These are phyloP conservation scores for Natrix natrix DNA, from an alignment of 2,797 vertebrate species.

Conservation along the genomic window DNA sequence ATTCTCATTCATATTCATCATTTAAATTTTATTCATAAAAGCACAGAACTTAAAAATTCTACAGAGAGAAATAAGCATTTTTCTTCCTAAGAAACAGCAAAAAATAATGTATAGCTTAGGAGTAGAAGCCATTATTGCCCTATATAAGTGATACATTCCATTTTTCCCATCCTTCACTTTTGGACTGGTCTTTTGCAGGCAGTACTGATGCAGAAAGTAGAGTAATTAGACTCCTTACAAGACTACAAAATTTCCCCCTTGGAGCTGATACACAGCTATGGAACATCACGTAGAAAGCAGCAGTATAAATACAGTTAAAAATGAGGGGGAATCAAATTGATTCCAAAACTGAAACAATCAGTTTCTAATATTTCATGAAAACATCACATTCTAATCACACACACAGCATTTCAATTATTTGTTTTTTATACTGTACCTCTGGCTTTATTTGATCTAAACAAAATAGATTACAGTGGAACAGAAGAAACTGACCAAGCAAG, in stretches of 20 bases:
- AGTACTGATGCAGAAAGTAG: background rate
- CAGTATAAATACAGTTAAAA: background rate
- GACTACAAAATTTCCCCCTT: background rate
- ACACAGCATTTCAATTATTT: background rate
- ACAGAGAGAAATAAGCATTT: background rate
- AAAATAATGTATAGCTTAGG: background rate
- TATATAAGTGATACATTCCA: background rate
- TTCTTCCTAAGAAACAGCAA: background rate
- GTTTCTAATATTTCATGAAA: background rate
- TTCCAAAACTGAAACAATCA: conserved; percentile 26
- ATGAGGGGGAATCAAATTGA: background rate
- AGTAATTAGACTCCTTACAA: background rate
- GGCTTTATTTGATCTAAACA: background rate
- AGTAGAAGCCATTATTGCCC: background rate
- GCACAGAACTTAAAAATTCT: background rate
- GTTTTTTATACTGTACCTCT: conserved; percentile 1
- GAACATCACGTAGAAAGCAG: background rate
- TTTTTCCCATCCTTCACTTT: background rate
- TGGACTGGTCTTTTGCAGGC: background rate
- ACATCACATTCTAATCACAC: background rate
- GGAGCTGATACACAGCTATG: background rate
- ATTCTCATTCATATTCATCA: background rate
- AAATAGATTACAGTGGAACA: background rate
- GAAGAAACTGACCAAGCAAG: background rate
- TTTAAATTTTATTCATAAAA: background rate